Evolutionary conservation across 2,888 invertebrate genomes (phyloP), one percentile per base, ranked within the genome.

Genomic region (Oligia strigilis): DNA sequence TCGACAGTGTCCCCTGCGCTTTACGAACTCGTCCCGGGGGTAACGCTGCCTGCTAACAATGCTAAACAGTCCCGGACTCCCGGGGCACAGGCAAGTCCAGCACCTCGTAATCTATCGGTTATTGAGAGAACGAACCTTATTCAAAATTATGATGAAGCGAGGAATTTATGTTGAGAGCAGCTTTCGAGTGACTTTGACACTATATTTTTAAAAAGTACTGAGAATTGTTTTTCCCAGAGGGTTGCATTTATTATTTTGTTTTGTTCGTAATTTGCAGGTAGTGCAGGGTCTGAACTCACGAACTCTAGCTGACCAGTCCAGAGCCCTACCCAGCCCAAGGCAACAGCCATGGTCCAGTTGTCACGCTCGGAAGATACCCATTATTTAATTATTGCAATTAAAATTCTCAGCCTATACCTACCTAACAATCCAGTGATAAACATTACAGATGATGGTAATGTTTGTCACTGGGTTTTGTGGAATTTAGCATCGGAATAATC

Each of bases 21-120:
- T 86, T 77, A 77, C 29, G 76, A 79, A 70, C 60, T 43, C 43
- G 29, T n/a, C 29, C 29, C 29, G 29, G 29, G 29, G 29, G 29
- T 29, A 29, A 29, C 29, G 29, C 29, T 29, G 29, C 29, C 29
- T 29, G 29, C 29, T 29, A 29, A 29, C 29, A 29, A 29, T 29
- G 29, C 29, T 29, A 29, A 29, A 29, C 29, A 29, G 29, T 29
- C 23, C n/a, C 43, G 13, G 29, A 6, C 36, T 49, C 75, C 23
- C 29, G 29, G 29, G 29, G 29, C 29, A 29, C 36, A 52, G 40
- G 29, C 49, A 46, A 13, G 46, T 49, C 67, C 60, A 40, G 8
- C 60, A 13, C 52, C 36, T 49, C 58, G 46, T n/a, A 46, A 67
- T 14, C 52, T 46, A 17, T 55, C 19, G 29, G 52, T 36, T 75